Percentiles rank a stretch among this genome's conserved stretches.
phyloP scores from a whole-genome alignment of 35 echinoderm and acorn worm genomes.

The Amphiura filiformis region DNA sequence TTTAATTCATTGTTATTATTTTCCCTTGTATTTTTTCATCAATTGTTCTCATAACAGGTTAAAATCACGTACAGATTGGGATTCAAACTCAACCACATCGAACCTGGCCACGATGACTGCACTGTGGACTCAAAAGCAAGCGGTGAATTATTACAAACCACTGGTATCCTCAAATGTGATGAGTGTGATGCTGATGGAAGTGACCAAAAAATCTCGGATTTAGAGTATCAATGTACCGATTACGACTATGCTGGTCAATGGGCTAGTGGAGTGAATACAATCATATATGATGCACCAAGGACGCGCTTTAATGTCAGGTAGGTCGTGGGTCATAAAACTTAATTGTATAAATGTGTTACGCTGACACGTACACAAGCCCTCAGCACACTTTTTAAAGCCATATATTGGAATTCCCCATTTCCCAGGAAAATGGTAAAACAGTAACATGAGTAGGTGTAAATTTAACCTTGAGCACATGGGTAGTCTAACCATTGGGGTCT shows the following conservation, averaged over 20 bases:
- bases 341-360: background rate
- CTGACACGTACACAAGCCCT: too few relatives aligned
- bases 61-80: background rate
- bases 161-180: background rate
- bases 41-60: background rate
- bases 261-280: background rate
- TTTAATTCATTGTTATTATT: too few relatives aligned
- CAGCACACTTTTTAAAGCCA: background rate
- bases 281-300: background rate
- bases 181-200: background rate
- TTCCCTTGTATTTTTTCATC: background rate
- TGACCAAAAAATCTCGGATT: background rate
- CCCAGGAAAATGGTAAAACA: too few relatives aligned
- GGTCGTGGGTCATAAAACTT: background rate
- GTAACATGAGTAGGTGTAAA: too few relatives aligned
- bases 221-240: background rate
- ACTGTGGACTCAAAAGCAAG: background rate
- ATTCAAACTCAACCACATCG: background rate
- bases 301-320: background rate
- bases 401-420: background rate
- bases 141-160: background rate
- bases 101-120: background rate
- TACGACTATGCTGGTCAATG: background rate
- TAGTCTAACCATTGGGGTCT: background rate
- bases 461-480: background rate